Conservation (phyloP, 2,888 invertebrate genomes). For the Epirrhoe alternata region DNA sequence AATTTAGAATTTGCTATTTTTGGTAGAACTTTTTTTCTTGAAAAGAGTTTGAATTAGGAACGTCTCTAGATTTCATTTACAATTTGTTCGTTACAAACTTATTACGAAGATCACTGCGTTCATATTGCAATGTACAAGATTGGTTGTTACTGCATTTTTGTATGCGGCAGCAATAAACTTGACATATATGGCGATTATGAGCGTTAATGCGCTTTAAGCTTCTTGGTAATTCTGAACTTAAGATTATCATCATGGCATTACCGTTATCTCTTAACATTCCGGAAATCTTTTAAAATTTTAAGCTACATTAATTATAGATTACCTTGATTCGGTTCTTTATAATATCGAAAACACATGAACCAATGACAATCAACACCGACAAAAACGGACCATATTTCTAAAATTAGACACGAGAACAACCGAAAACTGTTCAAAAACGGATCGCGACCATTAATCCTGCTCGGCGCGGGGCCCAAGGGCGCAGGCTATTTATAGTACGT, state of each 20-base stretch:
- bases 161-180: slow-evolving; percentile 71
- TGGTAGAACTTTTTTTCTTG: too few relatives aligned
- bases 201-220: slow-evolving; percentile 23
- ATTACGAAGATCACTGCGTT: slow-evolving; percentile 12
- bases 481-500: slow-evolving; percentile 75
- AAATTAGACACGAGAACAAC: slow-evolving; percentile 20
- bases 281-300: neutral
- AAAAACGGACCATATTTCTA: neutral
- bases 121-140: slow-evolving; percentile 39
- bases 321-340: too few relatives aligned
- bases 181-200: slow-evolving; percentile 62
- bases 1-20: neutral
- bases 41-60: neutral
- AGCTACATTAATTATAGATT: too few relatives aligned
- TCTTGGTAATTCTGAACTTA: slow-evolving; percentile 20
- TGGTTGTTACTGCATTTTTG: slow-evolving; percentile 72
- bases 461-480: slow-evolving; percentile 76
- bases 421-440: slow-evolving; percentile 43
- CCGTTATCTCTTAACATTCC: neutral
- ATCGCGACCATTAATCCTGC: slow-evolving; percentile 74
- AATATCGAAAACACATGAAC: neutral
- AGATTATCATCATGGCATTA: slow-evolving; percentile 13
- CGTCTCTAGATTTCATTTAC: neutral
- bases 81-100: neutral
- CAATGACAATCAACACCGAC: neutral